Evolutionary conservation across 2,888 invertebrate genomes (phyloP).

Genomic region (Dicranocentrus wangi): DNA sequence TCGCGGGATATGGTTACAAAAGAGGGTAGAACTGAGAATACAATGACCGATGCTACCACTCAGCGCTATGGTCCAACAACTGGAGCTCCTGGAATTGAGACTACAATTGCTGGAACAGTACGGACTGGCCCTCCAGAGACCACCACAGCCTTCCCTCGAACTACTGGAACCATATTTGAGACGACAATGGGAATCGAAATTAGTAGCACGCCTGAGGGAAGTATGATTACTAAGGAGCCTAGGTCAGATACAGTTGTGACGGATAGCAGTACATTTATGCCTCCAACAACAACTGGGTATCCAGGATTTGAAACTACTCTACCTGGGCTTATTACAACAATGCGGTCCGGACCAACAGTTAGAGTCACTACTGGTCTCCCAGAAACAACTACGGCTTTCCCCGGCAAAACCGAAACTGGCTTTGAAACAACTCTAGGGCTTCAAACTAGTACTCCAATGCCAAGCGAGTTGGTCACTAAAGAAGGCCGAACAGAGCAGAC

Average conservation of each 20-base stretch:
- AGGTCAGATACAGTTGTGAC: constrained; percentile 11
- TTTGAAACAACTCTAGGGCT: constrained; percentile 6
- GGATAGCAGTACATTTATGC: constrained; percentile 12
- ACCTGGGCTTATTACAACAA: too few relatives aligned
- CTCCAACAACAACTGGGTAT: neutral
- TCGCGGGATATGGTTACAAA: neutral
- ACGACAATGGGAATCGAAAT: too few relatives aligned
- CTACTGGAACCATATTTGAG: constrained; percentile 4
- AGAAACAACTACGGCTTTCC: too few relatives aligned
- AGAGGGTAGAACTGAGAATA: too few relatives aligned
- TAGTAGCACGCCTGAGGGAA: too few relatives aligned
- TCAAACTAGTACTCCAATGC: neutral
- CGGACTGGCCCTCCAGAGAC: too few relatives aligned
- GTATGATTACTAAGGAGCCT: neutral
- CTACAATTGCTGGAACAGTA: neutral
- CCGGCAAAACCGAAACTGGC: neutral
- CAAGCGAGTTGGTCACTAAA: neutral
- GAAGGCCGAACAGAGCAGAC: neutral
- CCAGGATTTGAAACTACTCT: neutral
- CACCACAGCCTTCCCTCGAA: neutral
- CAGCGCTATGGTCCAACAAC: too few relatives aligned
- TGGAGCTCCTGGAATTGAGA: too few relatives aligned
- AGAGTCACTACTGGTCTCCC: too few relatives aligned
- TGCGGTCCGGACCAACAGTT: neutral
- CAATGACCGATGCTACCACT: too few relatives aligned